Evolutionary conservation across 2,113 vertebrate species (phyloP), one percentile per base, ranked within the genome.

Genomic region (Machaerirhynchus nigripectus): DNA sequence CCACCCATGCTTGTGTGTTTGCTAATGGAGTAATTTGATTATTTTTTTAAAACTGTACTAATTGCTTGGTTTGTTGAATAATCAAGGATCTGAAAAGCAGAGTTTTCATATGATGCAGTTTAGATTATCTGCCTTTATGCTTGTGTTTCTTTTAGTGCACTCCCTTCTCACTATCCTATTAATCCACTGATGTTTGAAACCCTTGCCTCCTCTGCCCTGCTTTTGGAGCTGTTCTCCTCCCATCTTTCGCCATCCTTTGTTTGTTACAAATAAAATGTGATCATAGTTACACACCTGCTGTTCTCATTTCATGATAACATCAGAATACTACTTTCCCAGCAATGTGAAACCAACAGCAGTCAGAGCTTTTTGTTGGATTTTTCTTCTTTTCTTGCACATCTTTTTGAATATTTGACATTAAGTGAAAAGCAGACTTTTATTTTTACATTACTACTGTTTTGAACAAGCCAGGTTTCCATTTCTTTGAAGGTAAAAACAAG

Each of bases 301-400:
- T 56, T 87, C 78, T 90, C 47, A 35, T 91, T 87, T 87, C 65
- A 20, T 26, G 75, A 95, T 37, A 96, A 55, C 61, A 94, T 93
- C 61, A 57, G 59, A 91, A 79, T 30, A 65, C 31, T 24, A 3
- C 63, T 87, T 93, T 95, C 94, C 87, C 74, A 93, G 81, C 89
- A 97, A 96, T 6, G 53, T 76, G 93, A 96, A 74, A 83, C 53
- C 3, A 0, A 64, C 18, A 68, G 40, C 26, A 92, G 49, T 15
- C 20, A 74, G 57, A 85, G n/a, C 12, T 76, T 87, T 84, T 91
- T 87, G 40, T 75, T 64, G 46, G 3, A 28, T 35, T 74, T 60
- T 35, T 49, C 39, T 61, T 42, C 26, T 44, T 39, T 35, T 56
- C 77, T 64, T 15, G 7, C 20, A 10, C 22, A 46, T 81, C n/a